Percentiles rank a stretch among this genome's conserved stretches.
phyloP scores from a whole-genome alignment of 35 echinoderm and acorn worm genomes.

The Apostichopus parvimensis region DNA sequence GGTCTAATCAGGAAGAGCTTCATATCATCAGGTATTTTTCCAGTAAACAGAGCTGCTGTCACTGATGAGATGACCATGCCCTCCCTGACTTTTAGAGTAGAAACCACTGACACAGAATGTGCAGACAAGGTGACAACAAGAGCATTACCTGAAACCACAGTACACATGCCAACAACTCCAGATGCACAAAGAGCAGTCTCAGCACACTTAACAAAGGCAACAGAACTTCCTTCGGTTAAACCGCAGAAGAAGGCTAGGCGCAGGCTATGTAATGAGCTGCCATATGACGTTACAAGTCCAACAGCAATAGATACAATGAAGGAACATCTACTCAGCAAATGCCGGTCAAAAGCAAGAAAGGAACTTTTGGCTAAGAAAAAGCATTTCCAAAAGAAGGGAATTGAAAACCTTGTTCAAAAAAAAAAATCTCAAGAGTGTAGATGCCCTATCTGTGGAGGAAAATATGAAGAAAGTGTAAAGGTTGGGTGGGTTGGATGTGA shows the following conservation, averaged over 20 bases:
- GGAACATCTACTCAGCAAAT: conserved; percentile 14
- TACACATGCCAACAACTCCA: conserved; percentile 44
- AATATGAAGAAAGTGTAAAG: conserved; percentile 34
- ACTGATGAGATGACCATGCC: no score
- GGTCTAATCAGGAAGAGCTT: no score
- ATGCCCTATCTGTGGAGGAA: conserved; percentile 32
- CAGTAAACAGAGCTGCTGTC: not conserved
- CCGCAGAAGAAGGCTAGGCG: conserved; percentile 6
- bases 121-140: no score
- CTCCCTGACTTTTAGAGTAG: no score
- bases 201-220: not conserved
- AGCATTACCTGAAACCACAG: not conserved
- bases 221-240: conserved; percentile 25
- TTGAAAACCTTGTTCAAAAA: not conserved
- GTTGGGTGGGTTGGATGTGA: conserved; percentile 52
- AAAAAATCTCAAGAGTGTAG: conserved; percentile 17
- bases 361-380: conserved; percentile 28
- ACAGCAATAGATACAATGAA: conserved; percentile 29
- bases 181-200: conserved; percentile 5
- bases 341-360: conserved; percentile 9
- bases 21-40: no score
- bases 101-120: no score
- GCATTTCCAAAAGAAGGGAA: not conserved
- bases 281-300: conserved; percentile 23
- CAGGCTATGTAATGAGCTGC: conserved; percentile 31